Evolutionary conservation across 1,140 invertebrate genomes (phyloP).

Genomic region (Anastrepha ludens): DNA sequence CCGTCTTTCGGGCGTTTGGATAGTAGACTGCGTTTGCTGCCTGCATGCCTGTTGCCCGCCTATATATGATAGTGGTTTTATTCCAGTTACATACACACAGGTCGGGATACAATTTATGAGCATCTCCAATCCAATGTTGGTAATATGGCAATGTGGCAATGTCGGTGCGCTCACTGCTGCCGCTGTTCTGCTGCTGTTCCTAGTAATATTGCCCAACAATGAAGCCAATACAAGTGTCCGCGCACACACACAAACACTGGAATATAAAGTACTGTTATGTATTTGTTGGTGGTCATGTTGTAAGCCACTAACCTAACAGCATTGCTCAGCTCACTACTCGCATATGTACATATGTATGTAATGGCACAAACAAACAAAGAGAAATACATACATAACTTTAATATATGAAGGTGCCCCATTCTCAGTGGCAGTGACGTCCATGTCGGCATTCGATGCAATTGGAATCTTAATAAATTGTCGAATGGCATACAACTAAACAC

Average conservation of each 20-base stretch:
- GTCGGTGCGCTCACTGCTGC: neutral
- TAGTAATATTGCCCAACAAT: neutral
- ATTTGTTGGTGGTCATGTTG: constrained; percentile 32
- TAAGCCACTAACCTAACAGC: constrained; percentile 3
- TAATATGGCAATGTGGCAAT: constrained; percentile 11
- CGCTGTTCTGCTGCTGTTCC: too few relatives aligned
- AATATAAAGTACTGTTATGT: neutral
- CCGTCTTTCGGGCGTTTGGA: neutral
- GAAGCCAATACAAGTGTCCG: constrained; percentile 15
- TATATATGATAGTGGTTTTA: neutral
- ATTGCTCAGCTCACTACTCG: neutral
- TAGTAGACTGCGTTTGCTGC: neutral
- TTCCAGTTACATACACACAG: constrained; percentile 43
- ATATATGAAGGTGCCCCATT: constrained; percentile 17
- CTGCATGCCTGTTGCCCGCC: neutral
- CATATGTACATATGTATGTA: neutral
- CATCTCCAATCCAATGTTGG: constrained; percentile 38
- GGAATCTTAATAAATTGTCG: constrained; percentile 51
- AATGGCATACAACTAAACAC: constrained; percentile 46
- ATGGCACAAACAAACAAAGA: too few relatives aligned
- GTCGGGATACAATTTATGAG: constrained; percentile 17
- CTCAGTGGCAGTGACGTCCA: neutral
- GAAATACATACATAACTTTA: neutral
- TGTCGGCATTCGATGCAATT: constrained; percentile 32
- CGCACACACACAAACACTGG: neutral